Evolutionary conservation across 2,797 vertebrate genomes (phyloP).

Genomic region (Tarsius wallacei): DNA sequence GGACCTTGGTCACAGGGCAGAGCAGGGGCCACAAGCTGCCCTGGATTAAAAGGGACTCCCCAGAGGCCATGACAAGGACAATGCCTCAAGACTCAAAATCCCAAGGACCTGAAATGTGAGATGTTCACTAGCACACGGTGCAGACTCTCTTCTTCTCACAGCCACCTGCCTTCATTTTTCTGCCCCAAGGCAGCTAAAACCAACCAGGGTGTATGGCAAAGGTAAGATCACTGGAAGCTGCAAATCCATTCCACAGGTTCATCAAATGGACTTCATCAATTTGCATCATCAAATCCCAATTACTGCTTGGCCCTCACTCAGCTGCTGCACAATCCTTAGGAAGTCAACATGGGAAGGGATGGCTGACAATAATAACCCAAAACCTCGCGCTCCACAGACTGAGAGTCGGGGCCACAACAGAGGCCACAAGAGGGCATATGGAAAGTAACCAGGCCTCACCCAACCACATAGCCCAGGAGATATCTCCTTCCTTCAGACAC

Average conservation of each 20-base stretch:
- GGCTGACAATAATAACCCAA: background rate
- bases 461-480: background rate
- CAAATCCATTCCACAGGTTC: background rate
- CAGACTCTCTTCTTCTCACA: background rate
- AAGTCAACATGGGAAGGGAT: background rate
- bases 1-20: too few relatives aligned
- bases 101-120: rapidly evolving
- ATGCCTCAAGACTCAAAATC: too few relatives aligned
- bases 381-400: background rate
- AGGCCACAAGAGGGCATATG: background rate
- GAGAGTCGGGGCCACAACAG: background rate
- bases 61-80: background rate
- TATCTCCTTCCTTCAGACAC: background rate
- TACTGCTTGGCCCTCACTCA: too few relatives aligned
- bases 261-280: too few relatives aligned
- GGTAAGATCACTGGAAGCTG: too few relatives aligned
- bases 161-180: background rate
- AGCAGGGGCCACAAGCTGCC: background rate
- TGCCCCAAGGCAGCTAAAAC: background rate
- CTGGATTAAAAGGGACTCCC: background rate
- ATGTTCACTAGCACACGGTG: background rate
- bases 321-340: too few relatives aligned
- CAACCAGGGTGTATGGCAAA: rapidly evolving
- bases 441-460: background rate
- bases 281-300: background rate